These are phyloP conservation scores for Thaleichthys pacificus DNA, from an alignment of 2,797 vertebrate species.

Conservation along the genomic window DNA sequence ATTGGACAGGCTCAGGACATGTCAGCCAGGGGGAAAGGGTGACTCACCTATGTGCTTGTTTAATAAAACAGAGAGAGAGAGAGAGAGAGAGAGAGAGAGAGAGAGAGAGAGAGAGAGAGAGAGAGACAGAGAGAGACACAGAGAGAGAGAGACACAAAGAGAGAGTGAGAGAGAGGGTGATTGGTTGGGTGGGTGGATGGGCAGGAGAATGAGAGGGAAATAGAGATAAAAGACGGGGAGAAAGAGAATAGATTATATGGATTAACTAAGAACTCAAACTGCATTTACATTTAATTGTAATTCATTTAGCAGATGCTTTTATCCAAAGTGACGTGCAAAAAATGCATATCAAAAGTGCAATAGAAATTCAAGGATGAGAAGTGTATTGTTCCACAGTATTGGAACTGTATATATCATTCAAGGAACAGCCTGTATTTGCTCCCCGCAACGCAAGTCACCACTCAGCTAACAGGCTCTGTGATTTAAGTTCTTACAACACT, in stretches of 20 bases:
- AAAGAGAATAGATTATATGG: conserved; percentile 23
- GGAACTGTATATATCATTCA: too few relatives aligned
- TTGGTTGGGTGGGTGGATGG: too few relatives aligned
- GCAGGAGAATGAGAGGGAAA: conserved; percentile 19
- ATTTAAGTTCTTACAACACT: neutral
- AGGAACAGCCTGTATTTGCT: neutral
- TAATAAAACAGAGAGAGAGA: neutral
- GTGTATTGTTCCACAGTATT: too few relatives aligned
- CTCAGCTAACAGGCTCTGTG: too few relatives aligned
- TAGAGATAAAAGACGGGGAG: neutral
- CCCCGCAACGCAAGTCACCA: too few relatives aligned
- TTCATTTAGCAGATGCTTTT: too few relatives aligned
- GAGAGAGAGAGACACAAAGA: conserved; percentile 14
- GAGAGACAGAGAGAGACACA: neutral
- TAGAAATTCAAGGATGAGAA: too few relatives aligned
- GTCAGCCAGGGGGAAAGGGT: conserved; percentile 51
- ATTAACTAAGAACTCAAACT: neutral
- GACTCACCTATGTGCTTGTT: conserved; percentile 18
- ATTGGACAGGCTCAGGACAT: conserved; percentile 30
- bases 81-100: neutral
- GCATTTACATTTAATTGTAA: neutral
- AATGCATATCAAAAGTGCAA: too few relatives aligned
- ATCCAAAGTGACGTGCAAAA: too few relatives aligned
- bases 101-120: conserved; percentile 23
- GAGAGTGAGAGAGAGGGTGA: neutral